Conservation (phyloP, 1,140 invertebrate genomes). For the Gonatopus flavifemur region DNA sequence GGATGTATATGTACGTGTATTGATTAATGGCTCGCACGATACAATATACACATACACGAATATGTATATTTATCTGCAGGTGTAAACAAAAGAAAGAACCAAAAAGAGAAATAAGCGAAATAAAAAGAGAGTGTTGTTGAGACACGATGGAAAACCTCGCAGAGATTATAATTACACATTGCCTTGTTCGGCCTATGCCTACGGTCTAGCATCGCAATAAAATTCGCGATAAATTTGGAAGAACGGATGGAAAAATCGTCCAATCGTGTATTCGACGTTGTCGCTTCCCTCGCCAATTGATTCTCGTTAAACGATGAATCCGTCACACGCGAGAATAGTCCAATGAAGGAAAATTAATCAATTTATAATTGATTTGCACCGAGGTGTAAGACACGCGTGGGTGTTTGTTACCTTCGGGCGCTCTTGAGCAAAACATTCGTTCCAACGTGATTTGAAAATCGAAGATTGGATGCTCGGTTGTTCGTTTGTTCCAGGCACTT, state of each 20-base stretch:
- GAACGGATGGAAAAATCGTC: slow-evolving; percentile 6
- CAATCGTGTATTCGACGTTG: not conserved
- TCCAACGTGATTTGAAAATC: not conserved
- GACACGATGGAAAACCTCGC: slow-evolving; percentile 24
- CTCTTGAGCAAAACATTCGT: not conserved
- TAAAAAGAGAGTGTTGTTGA: slow-evolving; percentile 26
- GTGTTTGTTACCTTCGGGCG: not conserved
- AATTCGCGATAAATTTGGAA: slow-evolving; percentile 3
- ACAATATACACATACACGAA: slow-evolving; percentile 13
- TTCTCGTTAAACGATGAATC: slow-evolving; percentile 18
- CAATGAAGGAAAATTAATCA: slow-evolving; percentile 13
- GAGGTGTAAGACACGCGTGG: no score
- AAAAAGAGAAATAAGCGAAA: slow-evolving; percentile 37
- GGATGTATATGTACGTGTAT: slow-evolving; percentile 35
- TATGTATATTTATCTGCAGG: slow-evolving; percentile 42
- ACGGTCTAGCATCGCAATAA: slow-evolving; percentile 24
- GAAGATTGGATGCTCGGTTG: not conserved
- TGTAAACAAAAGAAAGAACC: slow-evolving; percentile 41
- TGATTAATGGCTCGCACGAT: no score
- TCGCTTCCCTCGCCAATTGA: slow-evolving; percentile 1
- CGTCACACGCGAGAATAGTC: slow-evolving; percentile 18
- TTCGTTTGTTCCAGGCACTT: not conserved
- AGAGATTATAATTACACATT: slow-evolving; percentile 18
- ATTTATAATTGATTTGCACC: slow-evolving; percentile 23
- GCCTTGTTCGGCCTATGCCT: slow-evolving; percentile 31